A percentile compares a stretch with the other conserved stretches of the same genome.
phyloP scores from a whole-genome alignment of 2,113 vertebrate species.

The Anarhynchus alexandrinus region DNA sequence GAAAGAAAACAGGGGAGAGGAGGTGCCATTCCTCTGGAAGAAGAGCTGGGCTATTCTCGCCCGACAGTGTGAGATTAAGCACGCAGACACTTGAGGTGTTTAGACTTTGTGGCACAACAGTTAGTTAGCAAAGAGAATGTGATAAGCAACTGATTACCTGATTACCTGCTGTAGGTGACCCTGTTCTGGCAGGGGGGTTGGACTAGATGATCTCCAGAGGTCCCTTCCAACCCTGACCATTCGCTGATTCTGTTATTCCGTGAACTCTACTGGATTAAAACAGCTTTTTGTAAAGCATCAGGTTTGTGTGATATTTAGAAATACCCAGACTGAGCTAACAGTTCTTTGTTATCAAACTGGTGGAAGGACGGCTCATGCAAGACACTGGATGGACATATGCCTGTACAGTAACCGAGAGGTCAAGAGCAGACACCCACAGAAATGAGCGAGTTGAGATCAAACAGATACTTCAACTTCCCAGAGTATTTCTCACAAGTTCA shows the following conservation, averaged over 20 bases:
- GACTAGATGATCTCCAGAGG: too few relatives aligned
- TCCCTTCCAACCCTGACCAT: too few relatives aligned
- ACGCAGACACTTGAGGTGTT: not conserved
- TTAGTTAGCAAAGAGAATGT: not conserved
- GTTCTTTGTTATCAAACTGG: not conserved
- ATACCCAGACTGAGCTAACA: not conserved
- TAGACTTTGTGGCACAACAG: not conserved
- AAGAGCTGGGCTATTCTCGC: not conserved
- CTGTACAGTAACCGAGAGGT: not conserved
- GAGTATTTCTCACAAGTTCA: not conserved
- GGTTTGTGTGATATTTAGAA: not conserved
- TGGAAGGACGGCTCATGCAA: accelerated
- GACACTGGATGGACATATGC: accelerated
- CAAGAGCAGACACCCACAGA: not conserved
- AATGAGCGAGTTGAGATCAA: not conserved
- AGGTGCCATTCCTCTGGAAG: not conserved
- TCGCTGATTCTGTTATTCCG: too few relatives aligned
- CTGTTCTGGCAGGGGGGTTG: too few relatives aligned
- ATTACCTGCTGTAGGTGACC: too few relatives aligned
- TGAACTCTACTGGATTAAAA: not conserved
- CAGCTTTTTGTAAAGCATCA: not conserved
- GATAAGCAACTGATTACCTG: not conserved
- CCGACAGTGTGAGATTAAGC: not conserved
- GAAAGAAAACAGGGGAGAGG: not conserved
- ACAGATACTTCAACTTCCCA: not conserved